Base-by-base conservation (phyloP, 2,888 invertebrate genomes). In the Mesorhabditis spiculigera region DNA sequence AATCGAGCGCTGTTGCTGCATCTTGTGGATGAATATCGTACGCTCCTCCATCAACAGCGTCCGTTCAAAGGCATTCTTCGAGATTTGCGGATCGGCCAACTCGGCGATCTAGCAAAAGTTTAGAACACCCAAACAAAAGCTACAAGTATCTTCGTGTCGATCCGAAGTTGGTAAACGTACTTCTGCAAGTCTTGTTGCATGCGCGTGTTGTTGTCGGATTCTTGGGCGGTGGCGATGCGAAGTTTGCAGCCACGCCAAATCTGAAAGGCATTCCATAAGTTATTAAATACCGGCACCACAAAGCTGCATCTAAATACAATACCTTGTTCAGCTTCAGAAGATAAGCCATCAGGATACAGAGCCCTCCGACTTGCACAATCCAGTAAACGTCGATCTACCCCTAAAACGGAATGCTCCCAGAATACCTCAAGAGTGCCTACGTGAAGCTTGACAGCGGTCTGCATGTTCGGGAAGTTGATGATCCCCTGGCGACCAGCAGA, bases 321-420 rank as follows among this genome's bases (percentile, higher is more conserved):
- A 83, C 85, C 73, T 94, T 92, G 87, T 95, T 94, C 87, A 95
- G 95, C 86, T 93, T 94, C 66, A 88, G 81, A 43, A 88, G 81
- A 74, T 86, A 88, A 50, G 87, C 86, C 76, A 98, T 89, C 82
- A 98, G 88, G 93, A 98, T 95, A 81, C 98, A 90, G 81, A 99
- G 90, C 67, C 98, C 98, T 68, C 98, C 98, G 87, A 98, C 98
- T 87, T 98, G 87, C 80, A 86, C 83, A 67, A 98, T 97, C 97
- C 98, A 99, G 96, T 98, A 98, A 78, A 98, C 92, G 87, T 99
- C 98, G 85, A 98, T 96, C 86, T 93, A 93, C 65, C 98, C 98
- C 42, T 61, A 71, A 69, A 84, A 91, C 61, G 93, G 74, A 73
- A 76, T 76, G 6, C 81, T 76, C 4, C 74, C 71, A 42, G 74